phyloP scores from a whole-genome alignment of 2,888 invertebrate species.

The Acanthopleura granulata region DNA sequence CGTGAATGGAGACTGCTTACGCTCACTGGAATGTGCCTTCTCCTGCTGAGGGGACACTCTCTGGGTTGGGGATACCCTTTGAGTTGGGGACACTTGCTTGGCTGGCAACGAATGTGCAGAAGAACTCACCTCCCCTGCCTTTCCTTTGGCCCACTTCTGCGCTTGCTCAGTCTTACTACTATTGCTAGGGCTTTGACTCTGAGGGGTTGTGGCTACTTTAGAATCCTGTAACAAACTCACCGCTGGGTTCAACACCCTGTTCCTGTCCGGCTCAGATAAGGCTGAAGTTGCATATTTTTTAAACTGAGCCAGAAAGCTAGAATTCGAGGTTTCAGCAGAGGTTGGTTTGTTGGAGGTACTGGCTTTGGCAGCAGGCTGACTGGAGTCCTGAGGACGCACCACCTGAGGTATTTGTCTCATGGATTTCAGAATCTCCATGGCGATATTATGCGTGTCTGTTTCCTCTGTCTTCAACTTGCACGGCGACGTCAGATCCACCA shows the following conservation, averaged over 20 bases:
- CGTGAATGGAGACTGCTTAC: slow-evolving; percentile 8
- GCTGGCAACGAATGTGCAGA: not conserved
- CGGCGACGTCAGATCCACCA: not conserved
- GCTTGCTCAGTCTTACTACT: not conserved
- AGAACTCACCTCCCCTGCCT: not conserved
- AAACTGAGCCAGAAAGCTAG: slow-evolving; percentile 40
- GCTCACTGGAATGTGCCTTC: slow-evolving; percentile 16
- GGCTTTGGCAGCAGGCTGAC: slow-evolving; percentile 21
- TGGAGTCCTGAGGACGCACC: not conserved
- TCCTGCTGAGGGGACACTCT: slow-evolving; percentile 10
- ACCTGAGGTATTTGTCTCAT: slow-evolving; percentile 13
- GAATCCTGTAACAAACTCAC: too few species aligned
- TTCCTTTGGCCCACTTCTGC: not conserved
- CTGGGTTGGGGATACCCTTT: not conserved
- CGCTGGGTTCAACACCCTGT: too few species aligned
- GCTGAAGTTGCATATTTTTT: slow-evolving; percentile 37
- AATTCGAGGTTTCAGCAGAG: not conserved
- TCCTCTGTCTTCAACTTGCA: not conserved
- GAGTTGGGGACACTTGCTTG: not conserved
- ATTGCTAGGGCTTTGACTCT: not conserved
- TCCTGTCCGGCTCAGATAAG: not conserved
- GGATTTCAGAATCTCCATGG: slow-evolving; percentile 12
- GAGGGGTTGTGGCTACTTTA: not conserved
- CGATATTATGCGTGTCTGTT: slow-evolving; percentile 10
- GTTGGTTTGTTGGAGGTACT: slow-evolving; percentile 21